These are phyloP conservation scores for Meles meles DNA, from an alignment of 2,113 vertebrate species.

Conservation along the genomic window DNA sequence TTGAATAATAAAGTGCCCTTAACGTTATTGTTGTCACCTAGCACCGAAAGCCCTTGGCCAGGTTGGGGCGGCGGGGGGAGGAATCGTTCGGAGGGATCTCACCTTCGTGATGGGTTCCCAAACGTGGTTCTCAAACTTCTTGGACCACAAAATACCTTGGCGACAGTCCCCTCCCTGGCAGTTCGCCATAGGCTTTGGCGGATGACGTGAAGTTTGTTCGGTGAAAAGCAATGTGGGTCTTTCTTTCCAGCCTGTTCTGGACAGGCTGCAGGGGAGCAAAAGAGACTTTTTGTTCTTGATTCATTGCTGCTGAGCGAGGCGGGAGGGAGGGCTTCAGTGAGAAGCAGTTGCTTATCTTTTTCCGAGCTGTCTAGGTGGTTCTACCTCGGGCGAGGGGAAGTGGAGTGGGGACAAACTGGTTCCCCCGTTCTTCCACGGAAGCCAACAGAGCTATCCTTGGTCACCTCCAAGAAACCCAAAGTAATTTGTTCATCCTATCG, in stretches of 20 bases:
- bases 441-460: neutral
- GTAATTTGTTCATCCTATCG: neutral
- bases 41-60: neutral
- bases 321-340: neutral
- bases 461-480: neutral
- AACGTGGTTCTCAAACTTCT: neutral
- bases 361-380: neutral
- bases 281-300: neutral
- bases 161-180: neutral
- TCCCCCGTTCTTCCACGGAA: neutral
- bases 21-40: constrained; percentile 26
- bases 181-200: neutral
- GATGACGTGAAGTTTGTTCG: neutral
- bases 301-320: neutral
- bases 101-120: neutral
- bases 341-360: neutral
- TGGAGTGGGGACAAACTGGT: neutral
- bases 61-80: neutral
- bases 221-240: neutral
- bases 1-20: constrained; percentile 73
- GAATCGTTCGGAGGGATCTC: neutral
- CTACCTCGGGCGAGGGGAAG: neutral
- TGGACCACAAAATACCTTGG: neutral
- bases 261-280: neutral
- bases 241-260: neutral